Base-by-base conservation (phyloP, 2,113 vertebrate species). In the Thunnus maccoyii region DNA sequence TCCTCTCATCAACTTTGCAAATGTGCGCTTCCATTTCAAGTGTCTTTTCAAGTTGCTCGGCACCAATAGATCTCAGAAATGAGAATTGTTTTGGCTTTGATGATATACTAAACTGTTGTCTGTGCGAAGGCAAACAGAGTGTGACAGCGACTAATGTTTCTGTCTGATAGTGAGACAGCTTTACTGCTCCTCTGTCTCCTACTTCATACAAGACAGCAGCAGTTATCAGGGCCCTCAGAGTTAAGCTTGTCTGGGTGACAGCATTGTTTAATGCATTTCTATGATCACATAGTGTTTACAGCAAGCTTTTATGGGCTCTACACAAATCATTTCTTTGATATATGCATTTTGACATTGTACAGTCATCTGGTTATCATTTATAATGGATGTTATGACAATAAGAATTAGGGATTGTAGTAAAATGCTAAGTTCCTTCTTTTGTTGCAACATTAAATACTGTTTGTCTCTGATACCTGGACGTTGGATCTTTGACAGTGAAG, bases 141-240 rank as follows among this genome's bases (percentile, higher is more conserved):
- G 88, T 88, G 89, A 88, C 89, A 87, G 82, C 76, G 62, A 91
- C 87, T 91, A 90, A 92, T 93, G 84, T 90, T 93, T 83, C 76
- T 65, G 87, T 92, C 78, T 90, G 87, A 86, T 89, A 84, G 86
- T 4, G 65, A 69, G 86, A 82, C 85, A 52, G 78, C 88, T 87
- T 88, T 81, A 76, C 89, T 70, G 88, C 89, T 88, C 78, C 71
- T 86, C 82, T 52, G 74, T 74, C 78, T 83, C 61, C 85, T 48
- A 36, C 88, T 89, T 88, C 84, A 78, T 78, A 84, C 78, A 11
- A 82, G 74, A 86, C 88, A 61, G 79, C 82, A 18, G 67, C 75
- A 83, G 83, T 80, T 84, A 89, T 86, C 88, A 48, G 80, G 83
- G 63, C 73, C 79, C 80, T 76, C 65, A 41, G 64, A 78, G 86